Base-by-base conservation (phyloP, 23 tunicate species). In the Aplidium turbinatum region DNA sequence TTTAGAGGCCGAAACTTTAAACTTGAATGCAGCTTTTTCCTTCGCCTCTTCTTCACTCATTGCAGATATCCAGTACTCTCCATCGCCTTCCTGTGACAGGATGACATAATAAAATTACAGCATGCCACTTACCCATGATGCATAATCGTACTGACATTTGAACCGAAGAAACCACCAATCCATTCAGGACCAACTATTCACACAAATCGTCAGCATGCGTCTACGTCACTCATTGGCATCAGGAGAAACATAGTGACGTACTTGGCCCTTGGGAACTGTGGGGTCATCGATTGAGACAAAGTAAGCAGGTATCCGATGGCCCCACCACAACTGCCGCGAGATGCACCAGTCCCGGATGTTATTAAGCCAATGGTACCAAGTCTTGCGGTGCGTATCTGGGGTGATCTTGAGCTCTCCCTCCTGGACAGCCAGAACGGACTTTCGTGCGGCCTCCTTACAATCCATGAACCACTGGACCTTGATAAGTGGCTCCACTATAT, bases 261-360 rank as follows among this genome's bases (percentile, higher is more conserved):
- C 85, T 74, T 90, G 81, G 4, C 91, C 85, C 22, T 72, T 63
- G 16, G 81, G 82, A 31, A 90, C 82, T 39, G 20, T 60, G 18
- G 81, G 77, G 53, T 81, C 89, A 46, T 77, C 72, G 9, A 93
- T 70, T 9, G 85, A 80, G 38, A 80, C 93, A 62, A 81, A 83
- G 60, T 95, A 95, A 19, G 96, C 99, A 31, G 99, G 99, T 24
- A 95, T 95, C 20, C 96, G 79, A 72, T 95, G 99, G 0, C 99
- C 99, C 99, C 99, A 88, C 99, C 99, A 95, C 39, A 88, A 53
- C 53, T 88, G 99, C 2, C 99, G 73, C 0, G 96, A 88, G 16
- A 95, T 95, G 69, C 99, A 95, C 99, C 99, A 95, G 46, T 91
- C 96, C 25, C 96, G 75, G 25, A 83, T 89, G 78, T 95, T 89